Conservation (phyloP, 2,797 vertebrate genomes). For the Schizothorax lantsangensis region DNA sequence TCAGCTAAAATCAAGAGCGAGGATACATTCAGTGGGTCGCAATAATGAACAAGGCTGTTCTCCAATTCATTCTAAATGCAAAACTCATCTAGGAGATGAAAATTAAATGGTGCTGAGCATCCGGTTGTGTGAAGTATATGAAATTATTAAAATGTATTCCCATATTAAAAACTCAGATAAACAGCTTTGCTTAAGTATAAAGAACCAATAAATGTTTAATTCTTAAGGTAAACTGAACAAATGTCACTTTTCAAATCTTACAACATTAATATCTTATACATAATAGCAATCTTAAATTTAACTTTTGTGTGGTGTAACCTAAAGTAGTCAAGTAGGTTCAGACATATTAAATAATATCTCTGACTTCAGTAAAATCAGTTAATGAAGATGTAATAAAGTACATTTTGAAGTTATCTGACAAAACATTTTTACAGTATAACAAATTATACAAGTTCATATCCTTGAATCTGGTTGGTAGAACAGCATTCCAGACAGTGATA, state of each 20-base stretch:
- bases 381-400: background rate
- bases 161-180: background rate
- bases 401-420: background rate
- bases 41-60: background rate
- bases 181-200: background rate
- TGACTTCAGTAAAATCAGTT: background rate
- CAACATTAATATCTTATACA: background rate
- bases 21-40: background rate
- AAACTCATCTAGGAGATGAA: slow-evolving; percentile 9
- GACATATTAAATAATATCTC: background rate
- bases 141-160: background rate
- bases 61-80: slow-evolving; percentile 5
- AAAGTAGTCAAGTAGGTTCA: background rate
- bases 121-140: background rate
- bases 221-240: background rate
- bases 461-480: background rate
- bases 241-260: background rate
- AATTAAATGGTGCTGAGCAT: background rate
- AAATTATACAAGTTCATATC: background rate
- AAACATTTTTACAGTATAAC: background rate
- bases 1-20: slow-evolving; percentile 27
- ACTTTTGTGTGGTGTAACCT: background rate
- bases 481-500: background rate
- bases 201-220: background rate
- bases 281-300: too few species aligned